Percentiles rank a stretch among this genome's conserved stretches.
phyloP scores from a whole-genome alignment of 2,113 vertebrate species.

The Numida meleagris region DNA sequence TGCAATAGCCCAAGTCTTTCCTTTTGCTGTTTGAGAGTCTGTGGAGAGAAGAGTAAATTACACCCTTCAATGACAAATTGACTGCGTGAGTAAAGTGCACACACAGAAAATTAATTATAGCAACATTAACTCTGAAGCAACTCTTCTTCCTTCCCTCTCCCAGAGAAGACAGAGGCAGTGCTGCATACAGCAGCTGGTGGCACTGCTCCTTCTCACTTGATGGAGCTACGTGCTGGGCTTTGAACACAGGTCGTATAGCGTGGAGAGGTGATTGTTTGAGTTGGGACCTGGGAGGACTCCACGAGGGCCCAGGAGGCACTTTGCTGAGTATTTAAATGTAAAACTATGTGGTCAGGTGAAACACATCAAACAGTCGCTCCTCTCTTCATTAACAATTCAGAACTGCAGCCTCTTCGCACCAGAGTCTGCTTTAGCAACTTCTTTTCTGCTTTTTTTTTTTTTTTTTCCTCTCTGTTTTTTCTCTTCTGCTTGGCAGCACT shows the following conservation, averaged over 20 bases:
- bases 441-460: neutral
- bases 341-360: neutral
- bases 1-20: neutral
- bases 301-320: neutral
- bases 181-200: neutral
- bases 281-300: neutral
- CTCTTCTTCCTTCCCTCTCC: neutral
- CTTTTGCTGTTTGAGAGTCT: neutral
- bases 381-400: neutral
- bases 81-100: neutral
- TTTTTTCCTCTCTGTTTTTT: neutral
- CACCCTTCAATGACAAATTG: neutral
- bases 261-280: neutral
- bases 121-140: fast-evolving
- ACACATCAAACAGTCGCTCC: fast-evolving
- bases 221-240: neutral
- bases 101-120: neutral
- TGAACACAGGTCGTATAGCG: neutral
- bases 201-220: fast-evolving
- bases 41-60: conserved; percentile 2
- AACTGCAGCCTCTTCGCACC: neutral
- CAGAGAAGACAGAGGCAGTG: neutral
- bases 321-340: neutral
- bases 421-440: neutral
- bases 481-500: neutral